Conservation (phyloP, 2,113 vertebrate genomes). For the Halcyon senegalensis region DNA sequence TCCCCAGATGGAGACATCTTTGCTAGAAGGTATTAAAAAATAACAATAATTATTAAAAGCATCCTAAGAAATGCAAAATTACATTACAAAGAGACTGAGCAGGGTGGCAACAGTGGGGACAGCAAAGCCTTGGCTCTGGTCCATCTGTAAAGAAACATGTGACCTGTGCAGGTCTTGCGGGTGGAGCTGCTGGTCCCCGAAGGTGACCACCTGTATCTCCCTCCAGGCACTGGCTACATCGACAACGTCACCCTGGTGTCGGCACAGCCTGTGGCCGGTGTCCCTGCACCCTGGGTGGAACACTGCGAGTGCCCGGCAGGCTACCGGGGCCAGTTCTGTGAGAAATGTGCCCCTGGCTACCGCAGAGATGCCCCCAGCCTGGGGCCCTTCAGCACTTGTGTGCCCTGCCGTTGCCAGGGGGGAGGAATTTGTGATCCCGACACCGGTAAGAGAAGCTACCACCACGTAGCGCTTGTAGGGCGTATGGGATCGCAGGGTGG, state of each 20-base stretch:
- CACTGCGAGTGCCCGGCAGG: constrained; percentile 81
- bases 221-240: constrained; percentile 88
- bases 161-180: background rate
- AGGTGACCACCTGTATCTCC: background rate
- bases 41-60: background rate
- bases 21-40: background rate
- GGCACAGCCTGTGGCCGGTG: constrained; percentile 69
- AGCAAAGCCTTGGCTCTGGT: background rate
- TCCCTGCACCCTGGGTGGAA: constrained; percentile 85
- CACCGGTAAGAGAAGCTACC: constrained; percentile 75
- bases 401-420: constrained; percentile 85
- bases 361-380: constrained; percentile 64
- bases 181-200: background rate
- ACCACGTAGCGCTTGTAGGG: rapidly evolving
- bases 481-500: rapidly evolving
- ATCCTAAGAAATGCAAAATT: background rate
- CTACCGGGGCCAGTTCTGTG: constrained; percentile 85
- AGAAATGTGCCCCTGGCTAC: constrained; percentile 85
- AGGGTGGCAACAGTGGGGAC: background rate
- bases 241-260: constrained; percentile 86
- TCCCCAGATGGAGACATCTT: background rate
- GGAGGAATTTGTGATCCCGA: constrained; percentile 86
- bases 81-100: background rate
- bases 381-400: constrained; percentile 82
- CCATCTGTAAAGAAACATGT: rapidly evolving